A percentile compares a stretch with the other conserved stretches of the same genome.
Conservation (phyloP, 1,140 invertebrate genomes). For the Chironomus striatipennis region DNA sequence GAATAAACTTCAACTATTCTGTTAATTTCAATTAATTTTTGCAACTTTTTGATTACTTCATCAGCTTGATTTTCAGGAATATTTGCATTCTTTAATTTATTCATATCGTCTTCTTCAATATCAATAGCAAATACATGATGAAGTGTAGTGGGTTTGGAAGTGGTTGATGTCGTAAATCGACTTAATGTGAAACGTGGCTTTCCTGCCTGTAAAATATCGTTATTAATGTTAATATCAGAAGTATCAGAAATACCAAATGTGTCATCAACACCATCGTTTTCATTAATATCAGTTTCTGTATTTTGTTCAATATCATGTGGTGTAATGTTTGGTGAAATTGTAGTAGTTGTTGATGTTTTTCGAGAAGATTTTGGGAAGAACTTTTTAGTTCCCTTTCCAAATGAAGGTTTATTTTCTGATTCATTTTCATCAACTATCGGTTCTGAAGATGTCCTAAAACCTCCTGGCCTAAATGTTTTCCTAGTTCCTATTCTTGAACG, state of each 20-base stretch:
- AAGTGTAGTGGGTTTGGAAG: slow-evolving; percentile 42
- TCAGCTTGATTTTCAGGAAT: slow-evolving; percentile 18
- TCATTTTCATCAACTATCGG: neutral
- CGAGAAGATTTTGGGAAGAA: neutral
- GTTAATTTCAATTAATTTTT: slow-evolving; percentile 55
- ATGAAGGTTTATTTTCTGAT: neutral
- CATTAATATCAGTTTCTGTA: slow-evolving; percentile 27
- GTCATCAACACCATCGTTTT: neutral
- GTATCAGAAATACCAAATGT: slow-evolving; percentile 25
- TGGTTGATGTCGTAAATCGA: slow-evolving; percentile 31
- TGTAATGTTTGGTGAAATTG: slow-evolving; percentile 28
- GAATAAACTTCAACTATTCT: slow-evolving; percentile 54
- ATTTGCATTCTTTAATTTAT: slow-evolving; percentile 25
- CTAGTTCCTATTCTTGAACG: neutral
- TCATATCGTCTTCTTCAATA: slow-evolving; percentile 30
- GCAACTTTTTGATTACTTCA: slow-evolving; percentile 35
- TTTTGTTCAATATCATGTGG: slow-evolving; percentile 28
- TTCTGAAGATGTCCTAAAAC: neutral
- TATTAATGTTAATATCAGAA: slow-evolving; percentile 18
- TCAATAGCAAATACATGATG: slow-evolving; percentile 44
- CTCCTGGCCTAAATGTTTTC: neutral
- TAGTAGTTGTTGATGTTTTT: slow-evolving; percentile 22
- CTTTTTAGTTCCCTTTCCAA: neutral
- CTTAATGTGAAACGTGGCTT: slow-evolving; percentile 27
- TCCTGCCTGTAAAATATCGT: slow-evolving; percentile 21